Conservation (phyloP, 2,113 vertebrate species). For the Bolborhynchus lineola region DNA sequence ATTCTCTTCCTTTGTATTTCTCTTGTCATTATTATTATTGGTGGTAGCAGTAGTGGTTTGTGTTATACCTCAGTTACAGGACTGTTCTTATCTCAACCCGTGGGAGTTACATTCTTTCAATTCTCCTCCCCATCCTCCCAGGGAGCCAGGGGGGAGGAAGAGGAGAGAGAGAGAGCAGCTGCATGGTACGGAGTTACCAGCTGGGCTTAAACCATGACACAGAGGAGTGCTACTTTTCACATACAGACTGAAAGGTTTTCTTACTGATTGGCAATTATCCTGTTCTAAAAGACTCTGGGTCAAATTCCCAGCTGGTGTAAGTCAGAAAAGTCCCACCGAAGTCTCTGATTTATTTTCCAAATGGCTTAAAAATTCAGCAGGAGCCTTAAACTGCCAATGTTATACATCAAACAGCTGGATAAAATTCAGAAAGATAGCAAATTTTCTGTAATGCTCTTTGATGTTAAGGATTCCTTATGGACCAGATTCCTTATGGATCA, state of each 20-base stretch:
- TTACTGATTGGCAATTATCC: slow-evolving; percentile 16
- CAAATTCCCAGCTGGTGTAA: neutral
- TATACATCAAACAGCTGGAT: neutral
- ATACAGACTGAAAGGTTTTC: neutral
- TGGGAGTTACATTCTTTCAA: no score
- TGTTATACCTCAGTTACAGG: no score
- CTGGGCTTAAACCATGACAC: no score
- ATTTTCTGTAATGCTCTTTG: neutral
- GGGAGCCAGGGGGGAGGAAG: no score
- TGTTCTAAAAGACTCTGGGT: neutral
- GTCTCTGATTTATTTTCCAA: slow-evolving; percentile 10
- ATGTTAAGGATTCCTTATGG: neutral
- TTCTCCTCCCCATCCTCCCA: no score
- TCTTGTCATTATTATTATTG: no score
- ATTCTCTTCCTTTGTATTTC: no score
- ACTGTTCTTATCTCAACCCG: no score
- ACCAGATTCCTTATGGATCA: neutral
- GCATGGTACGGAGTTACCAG: no score
- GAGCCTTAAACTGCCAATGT: neutral
- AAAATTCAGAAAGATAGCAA: neutral
- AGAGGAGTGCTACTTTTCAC: neutral
- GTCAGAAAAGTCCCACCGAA: neutral
- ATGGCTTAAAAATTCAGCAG: neutral
- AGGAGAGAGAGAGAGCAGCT: no score
- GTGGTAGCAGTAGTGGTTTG: no score